phyloP scores from a whole-genome alignment of 2,797 vertebrate species.

The Acanthornis magna region DNA sequence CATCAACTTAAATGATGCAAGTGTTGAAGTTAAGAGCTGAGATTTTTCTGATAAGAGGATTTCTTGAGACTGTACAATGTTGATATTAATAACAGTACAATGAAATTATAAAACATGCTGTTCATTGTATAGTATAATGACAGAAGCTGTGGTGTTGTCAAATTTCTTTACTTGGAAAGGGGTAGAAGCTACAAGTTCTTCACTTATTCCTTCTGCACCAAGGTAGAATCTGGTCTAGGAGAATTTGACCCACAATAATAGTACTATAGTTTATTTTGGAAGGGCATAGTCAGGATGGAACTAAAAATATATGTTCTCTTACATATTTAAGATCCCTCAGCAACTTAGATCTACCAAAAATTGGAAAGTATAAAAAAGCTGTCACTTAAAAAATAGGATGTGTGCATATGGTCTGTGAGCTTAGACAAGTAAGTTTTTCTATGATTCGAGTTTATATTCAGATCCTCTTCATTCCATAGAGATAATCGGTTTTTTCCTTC shows the following conservation, averaged over 20 bases:
- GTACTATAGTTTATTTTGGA: not conserved
- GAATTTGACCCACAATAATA: not conserved
- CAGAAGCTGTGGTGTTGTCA: not conserved
- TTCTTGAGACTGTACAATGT: not conserved
- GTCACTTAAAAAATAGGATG: not conserved
- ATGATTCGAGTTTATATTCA: not conserved
- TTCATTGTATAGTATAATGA: not conserved
- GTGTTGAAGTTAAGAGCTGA: not conserved
- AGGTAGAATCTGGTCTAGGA: not conserved
- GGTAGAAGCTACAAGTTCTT: not conserved
- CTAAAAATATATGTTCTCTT: not conserved
- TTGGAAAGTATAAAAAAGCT: not conserved
- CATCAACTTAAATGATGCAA: not conserved
- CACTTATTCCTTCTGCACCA: not conserved
- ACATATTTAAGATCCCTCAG: not conserved
- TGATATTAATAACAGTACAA: not conserved
- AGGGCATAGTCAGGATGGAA: not conserved
- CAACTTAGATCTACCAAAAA: not conserved
- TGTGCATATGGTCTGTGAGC: not conserved
- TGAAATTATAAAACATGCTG: not conserved
- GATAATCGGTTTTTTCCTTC: not conserved
- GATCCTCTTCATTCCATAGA: not conserved
- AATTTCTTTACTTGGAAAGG: not conserved
- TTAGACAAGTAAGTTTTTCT: not conserved
- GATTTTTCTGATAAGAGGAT: not conserved